Percentiles rank a stretch among this genome's conserved stretches.
phyloP scores from a whole-genome alignment of 1,140 invertebrate genomes.

The Pogonus chalceus region DNA sequence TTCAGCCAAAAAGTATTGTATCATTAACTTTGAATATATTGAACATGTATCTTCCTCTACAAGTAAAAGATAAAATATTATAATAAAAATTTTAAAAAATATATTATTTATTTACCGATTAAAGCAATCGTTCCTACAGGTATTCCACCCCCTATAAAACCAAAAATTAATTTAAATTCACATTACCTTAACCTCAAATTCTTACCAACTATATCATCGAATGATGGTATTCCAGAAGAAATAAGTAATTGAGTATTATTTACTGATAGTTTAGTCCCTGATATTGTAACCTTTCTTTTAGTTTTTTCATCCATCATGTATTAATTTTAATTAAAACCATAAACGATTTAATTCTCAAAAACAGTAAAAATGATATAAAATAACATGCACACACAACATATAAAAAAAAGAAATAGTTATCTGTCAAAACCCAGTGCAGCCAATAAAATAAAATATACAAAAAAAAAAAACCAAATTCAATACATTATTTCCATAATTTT shows the following conservation, averaged over 20 bases:
- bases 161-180: constrained; percentile 36
- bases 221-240: constrained; percentile 59
- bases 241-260: constrained; percentile 58
- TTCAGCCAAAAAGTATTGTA: background rate
- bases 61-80: background rate
- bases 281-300: constrained; percentile 31
- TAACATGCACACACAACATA: too few species aligned
- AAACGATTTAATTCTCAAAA: too few species aligned
- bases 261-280: constrained; percentile 51
- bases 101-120: background rate
- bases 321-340: too few species aligned
- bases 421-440: too few species aligned
- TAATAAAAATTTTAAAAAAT: background rate
- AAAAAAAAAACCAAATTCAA: too few species aligned
- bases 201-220: constrained; percentile 55
- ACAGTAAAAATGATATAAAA: too few species aligned
- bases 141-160: background rate
- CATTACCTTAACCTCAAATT: constrained; percentile 43
- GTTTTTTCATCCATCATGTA: background rate
- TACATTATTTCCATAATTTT: too few species aligned
- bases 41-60: background rate
- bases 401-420: too few species aligned
- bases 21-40: background rate
- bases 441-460: too few species aligned
- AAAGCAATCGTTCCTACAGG: background rate